These are phyloP conservation scores for Hypena proboscidalis DNA, from an alignment of 2,888 invertebrate genomes.

Conservation along the genomic window DNA sequence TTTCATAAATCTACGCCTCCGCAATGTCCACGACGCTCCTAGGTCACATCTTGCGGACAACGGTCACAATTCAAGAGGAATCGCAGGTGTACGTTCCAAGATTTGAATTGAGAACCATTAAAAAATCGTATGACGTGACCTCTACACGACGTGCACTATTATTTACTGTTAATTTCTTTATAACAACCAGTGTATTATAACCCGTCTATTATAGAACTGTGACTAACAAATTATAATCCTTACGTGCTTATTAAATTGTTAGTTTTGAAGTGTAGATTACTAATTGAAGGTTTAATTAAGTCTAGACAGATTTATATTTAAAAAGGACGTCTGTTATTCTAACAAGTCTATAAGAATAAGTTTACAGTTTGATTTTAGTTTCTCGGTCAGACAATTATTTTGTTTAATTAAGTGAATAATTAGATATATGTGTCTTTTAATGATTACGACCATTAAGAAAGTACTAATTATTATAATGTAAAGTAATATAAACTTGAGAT, in stretches of 20 bases:
- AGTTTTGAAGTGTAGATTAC: slow-evolving; percentile 9
- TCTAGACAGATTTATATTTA: neutral
- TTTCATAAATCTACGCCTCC: slow-evolving; percentile 76
- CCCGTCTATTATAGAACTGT: too few species aligned
- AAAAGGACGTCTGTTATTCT: too few species aligned
- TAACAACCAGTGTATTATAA: slow-evolving; percentile 12
- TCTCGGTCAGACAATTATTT: too few species aligned
- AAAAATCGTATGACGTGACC: slow-evolving; percentile 32
- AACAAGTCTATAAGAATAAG: too few species aligned
- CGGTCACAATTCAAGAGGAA: slow-evolving; percentile 40
- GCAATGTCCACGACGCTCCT: slow-evolving; percentile 40
- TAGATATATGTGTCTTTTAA: too few species aligned
- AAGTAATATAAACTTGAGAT: too few species aligned
- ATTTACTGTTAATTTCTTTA: slow-evolving; percentile 25
- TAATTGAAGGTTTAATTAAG: slow-evolving; percentile 8
- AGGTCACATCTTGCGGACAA: slow-evolving; percentile 39
- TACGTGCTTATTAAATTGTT: slow-evolving; percentile 15
- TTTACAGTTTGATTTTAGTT: too few species aligned
- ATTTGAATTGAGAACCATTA: slow-evolving; percentile 20
- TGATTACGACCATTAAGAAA: too few species aligned
- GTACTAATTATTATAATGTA: too few species aligned
- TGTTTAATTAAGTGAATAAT: too few species aligned
- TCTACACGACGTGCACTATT: slow-evolving; percentile 22
- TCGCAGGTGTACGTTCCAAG: slow-evolving; percentile 31
- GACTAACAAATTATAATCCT: slow-evolving; percentile 5